A percentile compares a stretch with the other conserved stretches of the same genome.
phyloP scores from a whole-genome alignment of 2,888 invertebrate genomes.

The Phasia obesa region DNA sequence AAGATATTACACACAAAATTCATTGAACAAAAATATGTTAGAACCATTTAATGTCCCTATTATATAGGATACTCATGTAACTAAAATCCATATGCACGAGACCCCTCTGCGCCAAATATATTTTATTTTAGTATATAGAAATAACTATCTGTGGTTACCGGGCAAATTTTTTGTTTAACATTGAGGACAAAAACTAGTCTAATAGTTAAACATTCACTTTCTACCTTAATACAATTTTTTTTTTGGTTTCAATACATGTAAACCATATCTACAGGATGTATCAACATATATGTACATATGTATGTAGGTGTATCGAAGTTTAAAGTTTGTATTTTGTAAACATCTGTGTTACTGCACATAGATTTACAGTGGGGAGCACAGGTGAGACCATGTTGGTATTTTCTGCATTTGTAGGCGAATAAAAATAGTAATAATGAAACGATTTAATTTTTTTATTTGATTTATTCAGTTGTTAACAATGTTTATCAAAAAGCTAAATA shows the following conservation, averaged over 20 bases:
- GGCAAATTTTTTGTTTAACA: conserved; percentile 26
- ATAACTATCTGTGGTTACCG: conserved; percentile 37
- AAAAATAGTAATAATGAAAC: too few species aligned
- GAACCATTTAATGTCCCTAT: not conserved
- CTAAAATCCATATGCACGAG: not conserved
- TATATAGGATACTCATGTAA: conserved; percentile 13
- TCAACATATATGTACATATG: not conserved
- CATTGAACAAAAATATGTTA: not conserved
- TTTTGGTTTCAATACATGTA: not conserved
- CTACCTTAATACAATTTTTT: not conserved
- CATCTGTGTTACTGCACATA: not conserved
- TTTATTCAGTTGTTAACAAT: too few species aligned
- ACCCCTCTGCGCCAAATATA: not conserved
- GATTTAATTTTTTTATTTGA: too few species aligned
- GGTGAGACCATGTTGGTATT: too few species aligned
- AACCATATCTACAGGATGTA: not conserved
- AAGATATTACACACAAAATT: not conserved
- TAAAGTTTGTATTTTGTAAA: conserved; percentile 1
- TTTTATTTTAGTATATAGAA: conserved; percentile 6
- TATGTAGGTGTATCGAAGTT: not conserved
- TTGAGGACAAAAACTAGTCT: not conserved
- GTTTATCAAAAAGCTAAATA: too few species aligned
- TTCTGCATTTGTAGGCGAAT: too few species aligned
- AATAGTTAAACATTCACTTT: conserved; percentile 16
- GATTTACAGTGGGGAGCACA: too few species aligned